phyloP scores from a whole-genome alignment of 2,113 vertebrate genomes.

The Danionella cerebrum region DNA sequence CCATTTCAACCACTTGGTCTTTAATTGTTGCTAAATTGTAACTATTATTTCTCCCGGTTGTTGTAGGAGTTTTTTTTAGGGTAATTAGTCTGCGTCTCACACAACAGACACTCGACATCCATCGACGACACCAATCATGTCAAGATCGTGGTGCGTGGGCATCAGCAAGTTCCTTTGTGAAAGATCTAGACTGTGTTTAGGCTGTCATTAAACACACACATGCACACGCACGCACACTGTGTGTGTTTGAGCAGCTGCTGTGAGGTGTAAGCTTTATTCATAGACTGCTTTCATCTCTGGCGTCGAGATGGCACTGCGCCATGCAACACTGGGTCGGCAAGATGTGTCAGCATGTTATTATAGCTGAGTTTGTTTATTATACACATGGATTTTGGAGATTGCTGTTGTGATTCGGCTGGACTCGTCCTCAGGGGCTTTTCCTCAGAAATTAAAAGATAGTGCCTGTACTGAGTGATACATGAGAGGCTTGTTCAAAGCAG shows the following conservation, averaged over 20 bases:
- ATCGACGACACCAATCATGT: neutral
- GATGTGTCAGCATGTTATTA: slow-evolving; percentile 21
- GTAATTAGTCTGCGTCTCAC: slow-evolving; percentile 32
- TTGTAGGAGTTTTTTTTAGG: neutral
- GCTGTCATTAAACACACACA: slow-evolving; percentile 21
- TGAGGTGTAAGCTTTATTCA: slow-evolving; percentile 34
- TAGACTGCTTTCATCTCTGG: slow-evolving; percentile 37
- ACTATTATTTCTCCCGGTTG: slow-evolving; percentile 38
- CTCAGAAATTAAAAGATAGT: slow-evolving; percentile 5
- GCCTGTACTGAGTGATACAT: slow-evolving; percentile 5
- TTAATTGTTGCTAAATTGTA: slow-evolving; percentile 44
- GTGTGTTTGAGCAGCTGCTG: slow-evolving; percentile 47
- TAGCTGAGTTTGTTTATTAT: neutral
- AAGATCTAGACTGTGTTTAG: slow-evolving; percentile 10
- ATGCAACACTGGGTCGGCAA: neutral
- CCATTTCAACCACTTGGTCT: slow-evolving; percentile 32
- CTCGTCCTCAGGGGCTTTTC: neutral
- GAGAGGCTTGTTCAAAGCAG: slow-evolving; percentile 2
- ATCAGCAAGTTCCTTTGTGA: slow-evolving; percentile 36
- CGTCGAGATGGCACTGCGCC: too few relatives aligned
- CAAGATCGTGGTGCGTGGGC: slow-evolving; percentile 13
- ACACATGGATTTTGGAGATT: neutral
- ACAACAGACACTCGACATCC: neutral
- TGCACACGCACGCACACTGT: slow-evolving; percentile 20
- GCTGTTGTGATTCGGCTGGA: neutral